Evolutionary conservation across 92 coral and sea anemone genomes (phyloP), one percentile per base, ranked within the genome.

Genomic region (Phenganax marumi): DNA sequence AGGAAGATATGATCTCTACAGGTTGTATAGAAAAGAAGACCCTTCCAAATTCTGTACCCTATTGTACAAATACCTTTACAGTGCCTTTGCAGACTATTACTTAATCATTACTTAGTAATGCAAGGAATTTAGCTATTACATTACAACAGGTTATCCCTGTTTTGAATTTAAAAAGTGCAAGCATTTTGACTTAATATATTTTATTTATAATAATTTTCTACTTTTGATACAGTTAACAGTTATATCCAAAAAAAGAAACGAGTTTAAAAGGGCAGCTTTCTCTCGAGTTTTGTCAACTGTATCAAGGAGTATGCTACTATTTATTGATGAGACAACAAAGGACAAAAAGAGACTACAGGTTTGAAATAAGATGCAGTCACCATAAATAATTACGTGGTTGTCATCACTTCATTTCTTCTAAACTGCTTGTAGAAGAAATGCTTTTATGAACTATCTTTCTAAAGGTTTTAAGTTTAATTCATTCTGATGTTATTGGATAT

Each of bases 281-380:
- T 84, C 54, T 70, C 79, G 76, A 18, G 75, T 76, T 64, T 52
- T 84, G 8, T 49, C 84, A 61, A 65, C 46, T 9, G 21, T 84
- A 62, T 63, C 77, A 65, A 66, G 65, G 58, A 49, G 76, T 47
- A 84, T 84, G 87, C 82, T 84, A 9, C 74, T 84, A 50, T 78
- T 85, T 39, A 60, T 79, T 68, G 85, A 78, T 46, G 84, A 78
- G 75, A 58, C 88, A 63, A 83, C 88, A 63, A 85, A 85, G 17
- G 88, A 85, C 84, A 85, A 76, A 73, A 77, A 70, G 21, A 85
- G 63, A 56, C 80, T 85, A 56, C 88, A 85, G 61, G 88, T 85
- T 71, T 1, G 46, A 52, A 8, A 22, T 52, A 10, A 22, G 50
- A 56, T 23, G n/a, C 17, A 23, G 19, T 14, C 22, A 21, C 24